Percentiles rank a stretch among this genome's conserved stretches.
Conservation (phyloP, 2,797 vertebrate species). For the Halcyon smyrnensis region DNA sequence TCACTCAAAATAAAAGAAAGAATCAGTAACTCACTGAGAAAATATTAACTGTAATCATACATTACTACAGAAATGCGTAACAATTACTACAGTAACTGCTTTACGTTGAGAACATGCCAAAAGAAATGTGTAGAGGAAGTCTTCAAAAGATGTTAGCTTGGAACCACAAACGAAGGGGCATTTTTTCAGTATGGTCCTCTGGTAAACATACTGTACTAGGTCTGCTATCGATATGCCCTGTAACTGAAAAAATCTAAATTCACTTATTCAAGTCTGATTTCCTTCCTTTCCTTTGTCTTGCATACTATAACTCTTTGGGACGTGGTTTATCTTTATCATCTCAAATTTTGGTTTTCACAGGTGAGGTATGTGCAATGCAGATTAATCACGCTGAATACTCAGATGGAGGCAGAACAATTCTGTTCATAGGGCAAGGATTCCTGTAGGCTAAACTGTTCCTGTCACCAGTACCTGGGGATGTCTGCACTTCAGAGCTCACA, state of each 20-base stretch:
- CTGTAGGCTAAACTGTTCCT: not conserved
- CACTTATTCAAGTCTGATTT: not conserved
- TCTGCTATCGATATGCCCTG: not conserved
- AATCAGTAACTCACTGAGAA: not conserved
- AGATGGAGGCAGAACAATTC: not conserved
- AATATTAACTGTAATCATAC: not conserved
- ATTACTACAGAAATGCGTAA: no score
- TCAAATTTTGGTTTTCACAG: not conserved
- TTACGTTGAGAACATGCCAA: no score
- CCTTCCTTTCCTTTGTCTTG: not conserved
- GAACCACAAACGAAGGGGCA: not conserved
- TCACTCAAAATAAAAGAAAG: not conserved
- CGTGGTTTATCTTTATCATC: not conserved
- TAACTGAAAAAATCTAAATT: not conserved
- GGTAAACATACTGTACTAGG: not conserved
- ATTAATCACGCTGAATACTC: not conserved
- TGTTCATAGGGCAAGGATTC: not conserved
- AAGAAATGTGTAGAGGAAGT: not conserved
- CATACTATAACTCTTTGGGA: not conserved
- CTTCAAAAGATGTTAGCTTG: not conserved
- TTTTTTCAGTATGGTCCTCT: not conserved
- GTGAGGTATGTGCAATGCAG: not conserved
- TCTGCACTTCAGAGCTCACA: not conserved
- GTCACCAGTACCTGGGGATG: not conserved
- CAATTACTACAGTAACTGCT: no score